Evolutionary conservation across 2,888 invertebrate genomes (phyloP), one percentile per base, ranked within the genome.

Genomic region (Herminia tarsipennalis): DNA sequence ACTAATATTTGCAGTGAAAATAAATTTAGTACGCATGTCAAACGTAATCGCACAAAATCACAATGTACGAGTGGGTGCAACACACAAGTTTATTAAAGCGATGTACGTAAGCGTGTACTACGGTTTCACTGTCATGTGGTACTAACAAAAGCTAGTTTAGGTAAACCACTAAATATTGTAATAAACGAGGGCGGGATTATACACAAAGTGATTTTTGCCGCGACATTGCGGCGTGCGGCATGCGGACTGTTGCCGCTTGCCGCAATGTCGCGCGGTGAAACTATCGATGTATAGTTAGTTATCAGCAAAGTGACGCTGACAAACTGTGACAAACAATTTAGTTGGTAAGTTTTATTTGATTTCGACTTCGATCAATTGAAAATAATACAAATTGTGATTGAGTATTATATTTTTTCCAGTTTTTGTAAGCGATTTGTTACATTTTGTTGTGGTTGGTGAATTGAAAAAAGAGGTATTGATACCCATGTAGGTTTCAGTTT

Each of bases 221-320:
- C 39, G 30, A 18, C 43, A 41, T 20, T 28, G 39, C 34, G 30
- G 42, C 20, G 13, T 37, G 46, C 39, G 37, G 17, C 42, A 18
- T 16, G n/a, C n/a, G n/a, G n/a, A n/a, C n/a, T n/a, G n/a, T n/a
- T n/a, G n/a, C n/a, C n/a, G n/a, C 9, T 14, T 14, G 42, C 22
- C 28, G 47, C 47, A 33, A 16, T 14, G 30, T 42, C 40, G 32
- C 30, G 50, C 60, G 42, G 28, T 29, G 20, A 48, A 52, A 48
- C 62, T 48, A 56, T 61, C 43, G 28, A 44, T 46, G 45, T 56
- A 58, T 62, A 18, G 4, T 54, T 54, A 52, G 56, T 60, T 38
- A 48, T 42, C 25, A 16, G 18, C 30, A 18, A 6, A n/a, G 13
- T 34, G 27, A 36, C 20, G 18, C 3, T 10, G 32, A 14, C 28